Conservation (phyloP, 2,797 vertebrate genomes). For the Pangasius djambal region DNA sequence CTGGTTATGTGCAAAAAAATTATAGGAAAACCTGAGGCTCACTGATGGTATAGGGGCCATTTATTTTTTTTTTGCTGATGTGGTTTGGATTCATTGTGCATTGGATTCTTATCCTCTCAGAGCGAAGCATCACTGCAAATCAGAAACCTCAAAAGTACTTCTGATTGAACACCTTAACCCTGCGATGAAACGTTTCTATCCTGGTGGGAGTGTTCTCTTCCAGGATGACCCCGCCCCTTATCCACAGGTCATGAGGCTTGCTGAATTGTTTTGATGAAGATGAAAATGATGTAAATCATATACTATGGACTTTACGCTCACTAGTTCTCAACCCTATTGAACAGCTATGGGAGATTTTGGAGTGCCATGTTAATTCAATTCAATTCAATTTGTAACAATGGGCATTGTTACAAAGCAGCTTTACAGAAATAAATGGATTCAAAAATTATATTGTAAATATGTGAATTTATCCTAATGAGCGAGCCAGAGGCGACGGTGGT, state of each 20-base stretch:
- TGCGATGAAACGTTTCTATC: neutral
- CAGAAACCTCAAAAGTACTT: neutral
- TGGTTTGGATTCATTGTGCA: neutral
- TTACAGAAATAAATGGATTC: too few relatives aligned
- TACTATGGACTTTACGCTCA: neutral
- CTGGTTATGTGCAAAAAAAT: neutral
- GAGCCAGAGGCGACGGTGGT: too few relatives aligned
- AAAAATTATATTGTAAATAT: too few relatives aligned
- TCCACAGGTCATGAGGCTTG: too few relatives aligned
- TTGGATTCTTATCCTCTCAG: neutral
- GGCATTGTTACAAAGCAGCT: too few relatives aligned
- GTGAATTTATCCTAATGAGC: too few relatives aligned
- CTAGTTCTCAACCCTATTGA: neutral
- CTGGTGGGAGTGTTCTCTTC: neutral
- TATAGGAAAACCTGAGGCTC: neutral
- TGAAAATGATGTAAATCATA: neutral
- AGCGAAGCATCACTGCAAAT: neutral
- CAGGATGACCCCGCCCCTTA: neutral
- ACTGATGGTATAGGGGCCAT: neutral
- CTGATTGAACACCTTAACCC: neutral
- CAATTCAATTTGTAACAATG: too few relatives aligned
- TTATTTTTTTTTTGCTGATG: neutral
- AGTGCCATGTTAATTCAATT: neutral
- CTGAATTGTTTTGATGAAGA: neutral
- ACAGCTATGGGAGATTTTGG: neutral